Percentiles rank a stretch among this genome's conserved stretches.
Evolutionary conservation across 2,888 invertebrate genomes (phyloP).

Genomic region (Eupithecia vulgata): DNA sequence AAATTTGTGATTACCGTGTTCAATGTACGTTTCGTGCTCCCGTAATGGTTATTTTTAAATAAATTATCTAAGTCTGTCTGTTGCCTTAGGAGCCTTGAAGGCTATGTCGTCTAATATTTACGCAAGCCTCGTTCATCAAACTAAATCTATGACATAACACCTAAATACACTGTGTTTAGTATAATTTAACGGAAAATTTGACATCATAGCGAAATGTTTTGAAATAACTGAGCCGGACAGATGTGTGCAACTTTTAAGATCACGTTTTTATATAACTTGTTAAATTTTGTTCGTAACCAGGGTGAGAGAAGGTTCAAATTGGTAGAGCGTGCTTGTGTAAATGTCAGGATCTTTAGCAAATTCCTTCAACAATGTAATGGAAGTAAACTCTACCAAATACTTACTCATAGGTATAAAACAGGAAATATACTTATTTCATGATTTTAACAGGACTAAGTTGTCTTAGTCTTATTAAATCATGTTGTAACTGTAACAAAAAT

Average conservation of each 20-base stretch:
- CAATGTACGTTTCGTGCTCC: constrained; percentile 28
- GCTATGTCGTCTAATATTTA: constrained; percentile 66
- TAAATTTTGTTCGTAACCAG: constrained; percentile 3
- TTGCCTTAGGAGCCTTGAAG: constrained; percentile 63
- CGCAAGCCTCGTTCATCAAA: constrained; percentile 59
- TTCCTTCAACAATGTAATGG: neutral
- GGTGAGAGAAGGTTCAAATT: neutral
- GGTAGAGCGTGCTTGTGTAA: neutral
- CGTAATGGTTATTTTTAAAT: constrained; percentile 48
- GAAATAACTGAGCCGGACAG: constrained; percentile 15
- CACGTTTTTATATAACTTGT: constrained; percentile 14
- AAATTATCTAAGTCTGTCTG: constrained; percentile 35
- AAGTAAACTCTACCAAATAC: neutral
- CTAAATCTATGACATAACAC: constrained; percentile 62
- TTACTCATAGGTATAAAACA: neutral
- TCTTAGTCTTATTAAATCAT: too few relatives aligned
- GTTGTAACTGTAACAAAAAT: too few relatives aligned
- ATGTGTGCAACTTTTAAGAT: constrained; percentile 15
- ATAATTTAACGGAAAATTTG: constrained; percentile 21
- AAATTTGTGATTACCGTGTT: constrained; percentile 8
- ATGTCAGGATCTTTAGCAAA: neutral
- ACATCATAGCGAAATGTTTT: constrained; percentile 16
- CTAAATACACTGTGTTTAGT: constrained; percentile 35
- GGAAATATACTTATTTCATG: neutral
- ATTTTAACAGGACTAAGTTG: too few relatives aligned